Evolutionary conservation across 2,113 vertebrate species (phyloP), one percentile per base, ranked within the genome.

Genomic region (Indicator maculatus): DNA sequence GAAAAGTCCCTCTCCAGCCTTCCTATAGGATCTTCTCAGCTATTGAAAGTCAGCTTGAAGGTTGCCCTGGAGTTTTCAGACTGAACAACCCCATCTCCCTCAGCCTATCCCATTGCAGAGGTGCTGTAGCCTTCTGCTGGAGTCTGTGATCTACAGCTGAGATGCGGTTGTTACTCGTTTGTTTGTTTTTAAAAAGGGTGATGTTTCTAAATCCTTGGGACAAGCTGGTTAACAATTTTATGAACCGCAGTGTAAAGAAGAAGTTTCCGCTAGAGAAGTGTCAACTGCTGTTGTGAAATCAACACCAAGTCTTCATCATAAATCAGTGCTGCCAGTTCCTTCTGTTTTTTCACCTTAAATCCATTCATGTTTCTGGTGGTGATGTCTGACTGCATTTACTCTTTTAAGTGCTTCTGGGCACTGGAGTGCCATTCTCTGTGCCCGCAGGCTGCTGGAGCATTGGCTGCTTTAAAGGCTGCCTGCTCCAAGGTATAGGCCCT

Each of bases 341-440:
- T 72, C 33, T 11, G 28, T 36, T 74, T 50, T 45, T 65, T 38
- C 3, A 1, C 52, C 23, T 67, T 33, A 26, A 16, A 31, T 63
- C 9, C 5, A 1, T 24, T 39, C 12, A 30, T 7, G 12, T 4
- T 47, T 63, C 3, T 30, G 47, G 5, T 15, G 9, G 45, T 1
- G 1, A 5, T 1, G 0, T 12, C 59, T 36, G 13, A 16, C 23
- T 59, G 39, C 9, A 4, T 92, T 66, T 71, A 27, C 9, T 3
- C 31, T n/a, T 18, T 3, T 18, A 53, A 36, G 61, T 27, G 10
- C 38, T 66, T 10, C 11, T 9, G 26, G 41, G 20, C 12, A 1
- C 33, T 52, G 67, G 6, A 3, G 26, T 17, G 16, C 30, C 2
- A 1, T 30, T 26, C 12, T 31, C 30, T 1, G 47, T 50, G 21